Conservation (phyloP, 2,888 invertebrate genomes). For the Nomada ruficornis region DNA sequence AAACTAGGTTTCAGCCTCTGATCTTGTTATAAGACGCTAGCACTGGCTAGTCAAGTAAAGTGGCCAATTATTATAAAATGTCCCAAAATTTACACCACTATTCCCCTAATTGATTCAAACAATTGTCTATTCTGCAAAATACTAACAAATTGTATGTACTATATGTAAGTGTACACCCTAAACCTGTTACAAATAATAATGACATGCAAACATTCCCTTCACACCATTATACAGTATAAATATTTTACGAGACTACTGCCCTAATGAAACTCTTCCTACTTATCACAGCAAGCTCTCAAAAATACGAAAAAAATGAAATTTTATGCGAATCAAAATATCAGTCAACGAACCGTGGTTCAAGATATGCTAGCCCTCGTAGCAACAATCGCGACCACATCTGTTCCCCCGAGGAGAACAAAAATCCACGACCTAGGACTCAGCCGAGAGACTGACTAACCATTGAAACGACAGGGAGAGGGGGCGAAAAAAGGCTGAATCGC, state of each 20-base stretch:
- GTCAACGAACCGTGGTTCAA: not conserved
- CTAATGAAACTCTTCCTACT: not conserved
- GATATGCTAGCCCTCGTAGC: not conserved
- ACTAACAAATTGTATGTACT: too few species aligned
- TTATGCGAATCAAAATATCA: too few species aligned
- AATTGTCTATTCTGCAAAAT: not conserved
- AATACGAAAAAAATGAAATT: too few species aligned
- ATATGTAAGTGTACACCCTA: too few species aligned
- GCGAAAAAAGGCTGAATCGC: constrained; percentile 31
- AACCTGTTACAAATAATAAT: too few species aligned
- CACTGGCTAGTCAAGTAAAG: not conserved
- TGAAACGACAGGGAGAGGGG: constrained; percentile 19
- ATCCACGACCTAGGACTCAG: constrained; percentile 33
- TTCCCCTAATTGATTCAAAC: not conserved
- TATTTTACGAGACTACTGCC: too few species aligned
- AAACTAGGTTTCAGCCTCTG: constrained; percentile 8
- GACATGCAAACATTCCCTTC: too few species aligned
- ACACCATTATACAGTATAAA: too few species aligned
- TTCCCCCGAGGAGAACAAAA: not conserved
- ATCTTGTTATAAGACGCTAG: constrained; percentile 17
- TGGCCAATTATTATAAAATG: not conserved
- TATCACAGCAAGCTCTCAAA: not conserved
- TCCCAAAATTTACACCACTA: not conserved
- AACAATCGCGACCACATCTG: constrained; percentile 8
- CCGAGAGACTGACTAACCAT: constrained; percentile 13